Percentiles rank a stretch among this genome's conserved stretches.
Evolutionary conservation across 2,113 vertebrate species (phyloP).

Genomic region (Protobothrops flavoviridis): DNA sequence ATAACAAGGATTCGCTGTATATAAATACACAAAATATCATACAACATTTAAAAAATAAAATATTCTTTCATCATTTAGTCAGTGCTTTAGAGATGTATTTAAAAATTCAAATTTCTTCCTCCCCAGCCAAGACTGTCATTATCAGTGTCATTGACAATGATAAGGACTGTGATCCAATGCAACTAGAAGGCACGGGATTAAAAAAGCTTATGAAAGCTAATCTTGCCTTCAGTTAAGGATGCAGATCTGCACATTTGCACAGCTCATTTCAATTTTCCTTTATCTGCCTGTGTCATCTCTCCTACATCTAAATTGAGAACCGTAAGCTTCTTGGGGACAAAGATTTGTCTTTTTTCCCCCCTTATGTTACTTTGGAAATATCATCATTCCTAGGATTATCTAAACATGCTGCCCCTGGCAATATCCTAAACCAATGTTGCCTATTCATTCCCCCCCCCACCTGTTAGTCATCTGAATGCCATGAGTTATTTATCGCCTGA

Average conservation of each 20-base stretch:
- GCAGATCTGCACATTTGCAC: background rate
- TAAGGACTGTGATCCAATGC: background rate
- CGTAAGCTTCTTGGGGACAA: background rate
- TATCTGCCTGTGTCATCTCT: background rate
- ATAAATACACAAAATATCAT: background rate
- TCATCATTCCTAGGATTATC: background rate
- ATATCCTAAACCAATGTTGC: background rate
- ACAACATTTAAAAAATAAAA: background rate
- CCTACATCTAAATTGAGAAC: background rate
- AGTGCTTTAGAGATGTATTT: background rate
- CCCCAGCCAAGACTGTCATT: background rate
- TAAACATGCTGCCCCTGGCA: background rate
- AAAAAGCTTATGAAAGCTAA: background rate
- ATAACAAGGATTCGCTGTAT: background rate
- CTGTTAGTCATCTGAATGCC: background rate
- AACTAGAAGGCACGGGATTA: background rate
- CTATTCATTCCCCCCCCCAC: background rate
- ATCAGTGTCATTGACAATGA: background rate
- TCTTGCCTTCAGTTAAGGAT: background rate
- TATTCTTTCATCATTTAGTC: background rate
- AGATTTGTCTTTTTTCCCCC: background rate
- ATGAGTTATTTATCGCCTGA: background rate
- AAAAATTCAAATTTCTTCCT: background rate
- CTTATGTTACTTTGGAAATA: background rate
- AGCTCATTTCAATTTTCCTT: background rate